Evolutionary conservation across 2,888 invertebrate species (phyloP).

Genomic region (Drosophila eohydei): DNA sequence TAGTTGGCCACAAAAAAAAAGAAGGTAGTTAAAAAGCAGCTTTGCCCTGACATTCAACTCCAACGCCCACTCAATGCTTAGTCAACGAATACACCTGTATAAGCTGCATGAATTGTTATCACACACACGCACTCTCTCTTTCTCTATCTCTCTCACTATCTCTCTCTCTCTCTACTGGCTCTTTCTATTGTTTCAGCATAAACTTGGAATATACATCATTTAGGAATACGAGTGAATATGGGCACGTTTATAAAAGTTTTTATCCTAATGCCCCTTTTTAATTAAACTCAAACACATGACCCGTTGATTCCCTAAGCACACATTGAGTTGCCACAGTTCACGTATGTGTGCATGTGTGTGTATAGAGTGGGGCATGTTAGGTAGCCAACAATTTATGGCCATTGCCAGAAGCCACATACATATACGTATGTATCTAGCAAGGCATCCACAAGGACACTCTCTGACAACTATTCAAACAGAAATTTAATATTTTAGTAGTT

Average conservation of each 20-base stretch:
- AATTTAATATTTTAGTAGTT: conserved; percentile 82
- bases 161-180: neutral
- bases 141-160: neutral
- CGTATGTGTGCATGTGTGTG: conserved; percentile 1
- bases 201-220: conserved; percentile 56
- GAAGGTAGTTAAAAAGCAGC: neutral
- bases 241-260: conserved; percentile 39
- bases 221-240: conserved; percentile 37
- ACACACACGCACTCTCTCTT: neutral
- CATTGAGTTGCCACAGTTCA: conserved; percentile 66
- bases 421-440: conserved; percentile 1
- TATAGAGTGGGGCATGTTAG: conserved; percentile 2
- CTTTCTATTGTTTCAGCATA: conserved; percentile 4
- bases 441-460: conserved; percentile 36
- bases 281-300: conserved; percentile 77
- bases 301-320: conserved; percentile 76
- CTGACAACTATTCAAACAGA: conserved; percentile 77
- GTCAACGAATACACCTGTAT: conserved; percentile 49
- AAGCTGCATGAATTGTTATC: conserved; percentile 13
- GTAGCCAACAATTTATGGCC: conserved; percentile 66
- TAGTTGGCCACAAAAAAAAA: neutral
- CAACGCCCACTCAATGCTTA: neutral
- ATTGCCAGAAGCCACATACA: conserved; percentile 40
- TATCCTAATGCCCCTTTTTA: conserved; percentile 76
- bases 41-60: neutral